A percentile compares a stretch with the other conserved stretches of the same genome.
Conservation (phyloP, 2,888 invertebrate genomes). For the Volucella inanis region DNA sequence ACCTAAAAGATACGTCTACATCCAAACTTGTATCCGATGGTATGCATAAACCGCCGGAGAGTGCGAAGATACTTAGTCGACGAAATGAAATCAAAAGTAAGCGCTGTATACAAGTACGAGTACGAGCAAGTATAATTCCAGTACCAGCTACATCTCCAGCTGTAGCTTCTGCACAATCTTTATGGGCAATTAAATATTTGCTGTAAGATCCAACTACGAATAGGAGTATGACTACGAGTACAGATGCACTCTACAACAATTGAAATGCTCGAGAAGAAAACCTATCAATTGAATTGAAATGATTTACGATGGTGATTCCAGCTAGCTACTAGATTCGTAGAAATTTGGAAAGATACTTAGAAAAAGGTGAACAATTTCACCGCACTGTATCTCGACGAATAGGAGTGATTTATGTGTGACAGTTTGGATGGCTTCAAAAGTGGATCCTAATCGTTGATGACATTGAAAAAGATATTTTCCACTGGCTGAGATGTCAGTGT, state of each 20-base stretch:
- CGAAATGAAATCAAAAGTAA: conserved; percentile 65
- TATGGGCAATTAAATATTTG: conserved; percentile 53
- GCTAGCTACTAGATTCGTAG: conserved; percentile 9
- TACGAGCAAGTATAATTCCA: too few relatives aligned
- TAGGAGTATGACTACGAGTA: background rate
- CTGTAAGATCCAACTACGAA: background rate
- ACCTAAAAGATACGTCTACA: conserved; percentile 22
- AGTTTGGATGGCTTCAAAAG: conserved; percentile 8
- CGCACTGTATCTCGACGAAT: background rate
- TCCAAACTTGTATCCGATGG: background rate
- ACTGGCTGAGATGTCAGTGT: too few relatives aligned
- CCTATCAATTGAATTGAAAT: conserved; percentile 50
- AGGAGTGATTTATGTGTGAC: conserved; percentile 19
- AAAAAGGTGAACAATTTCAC: conserved; percentile 54
- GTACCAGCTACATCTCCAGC: conserved; percentile 17
- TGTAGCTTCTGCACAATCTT: conserved; percentile 24
- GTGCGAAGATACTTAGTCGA: conserved; percentile 30
- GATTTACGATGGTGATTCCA: conserved; percentile 16
- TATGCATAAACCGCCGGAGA: background rate
- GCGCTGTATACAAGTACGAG: background rate
- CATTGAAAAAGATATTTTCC: background rate
- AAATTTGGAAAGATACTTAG: conserved; percentile 37
- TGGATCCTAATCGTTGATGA: conserved; percentile 5
- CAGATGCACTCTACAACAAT: conserved; percentile 24
- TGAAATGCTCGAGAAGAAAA: conserved; percentile 53